Evolutionary conservation across 2,888 invertebrate genomes (phyloP).

Genomic region (Sphecodes monilicornis): DNA sequence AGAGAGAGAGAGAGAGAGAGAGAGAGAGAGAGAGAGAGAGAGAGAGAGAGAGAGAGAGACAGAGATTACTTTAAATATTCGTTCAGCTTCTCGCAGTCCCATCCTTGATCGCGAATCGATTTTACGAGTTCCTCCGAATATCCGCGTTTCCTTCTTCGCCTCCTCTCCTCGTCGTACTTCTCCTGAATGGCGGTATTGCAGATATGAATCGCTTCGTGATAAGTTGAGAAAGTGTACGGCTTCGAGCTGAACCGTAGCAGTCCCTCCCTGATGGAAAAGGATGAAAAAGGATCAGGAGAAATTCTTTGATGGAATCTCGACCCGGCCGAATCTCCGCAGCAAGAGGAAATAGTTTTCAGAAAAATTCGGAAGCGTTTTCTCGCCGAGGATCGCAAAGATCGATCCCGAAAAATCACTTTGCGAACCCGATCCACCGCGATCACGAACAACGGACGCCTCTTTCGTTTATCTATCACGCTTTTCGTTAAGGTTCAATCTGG

Average conservation of each 20-base stretch:
- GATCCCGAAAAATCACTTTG: neutral
- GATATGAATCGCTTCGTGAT: constrained; percentile 94
- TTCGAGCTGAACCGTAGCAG: constrained; percentile 95
- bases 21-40: too few relatives aligned
- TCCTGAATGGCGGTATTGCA: constrained; percentile 93
- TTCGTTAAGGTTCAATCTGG: neutral
- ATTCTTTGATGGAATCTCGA: constrained; percentile 36
- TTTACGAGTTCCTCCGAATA: constrained; percentile 55
- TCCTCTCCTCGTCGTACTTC: constrained; percentile 86
- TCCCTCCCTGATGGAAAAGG: constrained; percentile 86
- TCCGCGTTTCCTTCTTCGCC: constrained; percentile 67
- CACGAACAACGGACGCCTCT: neutral
- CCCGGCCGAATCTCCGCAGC: constrained; percentile 14
- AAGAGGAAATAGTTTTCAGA: constrained; percentile 26
- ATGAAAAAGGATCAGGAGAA: constrained; percentile 24
- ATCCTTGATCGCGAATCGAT: constrained; percentile 75
- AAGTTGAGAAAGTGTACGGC: constrained; percentile 91
- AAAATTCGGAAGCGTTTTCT: constrained; percentile 27
- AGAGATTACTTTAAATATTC: constrained; percentile 82
- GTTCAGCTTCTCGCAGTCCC: constrained; percentile 82
- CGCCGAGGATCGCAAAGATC: neutral
- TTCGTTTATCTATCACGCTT: neutral
- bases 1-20: too few relatives aligned
- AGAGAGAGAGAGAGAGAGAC: too few relatives aligned
- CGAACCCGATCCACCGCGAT: neutral